Base-by-base conservation (phyloP, 2,888 invertebrate genomes). In the Drosophila meridionalis region DNA sequence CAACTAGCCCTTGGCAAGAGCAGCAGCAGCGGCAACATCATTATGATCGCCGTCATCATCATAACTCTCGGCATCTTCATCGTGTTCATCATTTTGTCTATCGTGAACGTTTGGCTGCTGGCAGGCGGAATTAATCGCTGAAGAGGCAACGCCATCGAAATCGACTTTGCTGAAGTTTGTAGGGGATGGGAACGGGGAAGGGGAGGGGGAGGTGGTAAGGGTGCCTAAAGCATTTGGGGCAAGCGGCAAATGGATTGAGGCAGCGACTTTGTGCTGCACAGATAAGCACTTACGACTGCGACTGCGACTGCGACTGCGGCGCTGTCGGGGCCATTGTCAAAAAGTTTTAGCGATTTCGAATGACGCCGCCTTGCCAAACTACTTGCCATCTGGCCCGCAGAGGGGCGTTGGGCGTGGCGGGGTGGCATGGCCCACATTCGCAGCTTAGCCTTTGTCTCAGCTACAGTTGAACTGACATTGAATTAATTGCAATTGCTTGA, bases 311-410 rank as follows among this genome's bases (percentile, higher is more conserved):
- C 68, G 58, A 60, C 66, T 67, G 57, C 68, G 55, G 57, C 59
- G 68, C 68, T 66, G 74, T 63, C 55, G 52, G 69, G 62, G 65
- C 69, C 73, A 77, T 80, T 82, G 80, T 80, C 83, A 82, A 81
- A 80, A 82, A 81, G 73, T 81, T 81, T 82, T 76, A 81, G 83
- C 77, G 80, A 82, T 82, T 81, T 80, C 69, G 55, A 75, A 75
- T 78, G 69, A 62, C 56, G 75, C 53, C 75, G 78, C 68, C 64
- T 75, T 50, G 74, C 64, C 79, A 76, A 78, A 76, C 82, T 75
- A 82, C 76, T 82, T 82, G 79, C 69, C 75, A 73, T 79, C 64
- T 38, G 50, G 50, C 74, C 47, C 75, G 69, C 30, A 40, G 56
- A 52, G 34, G 40, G 28, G 38, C 60, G 14, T 26, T 14, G n/a